Evolutionary conservation across 1,140 invertebrate species (phyloP).

Genomic region (Mya arenaria): DNA sequence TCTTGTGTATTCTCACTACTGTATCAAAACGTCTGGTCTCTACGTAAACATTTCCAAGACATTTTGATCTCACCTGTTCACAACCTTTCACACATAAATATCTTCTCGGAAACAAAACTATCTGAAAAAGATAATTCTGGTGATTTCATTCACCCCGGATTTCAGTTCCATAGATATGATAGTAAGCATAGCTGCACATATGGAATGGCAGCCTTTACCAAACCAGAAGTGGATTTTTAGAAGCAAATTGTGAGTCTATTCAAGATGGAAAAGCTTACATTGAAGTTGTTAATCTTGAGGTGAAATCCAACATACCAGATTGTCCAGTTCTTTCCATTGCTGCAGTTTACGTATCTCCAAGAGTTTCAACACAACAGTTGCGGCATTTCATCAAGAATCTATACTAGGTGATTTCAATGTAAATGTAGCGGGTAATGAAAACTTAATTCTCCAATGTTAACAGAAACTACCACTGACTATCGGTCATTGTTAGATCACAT

Average conservation of each 20-base stretch:
- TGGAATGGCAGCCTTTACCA: background rate
- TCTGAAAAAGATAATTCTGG: background rate
- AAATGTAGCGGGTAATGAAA: background rate
- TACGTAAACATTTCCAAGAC: constrained; percentile 1
- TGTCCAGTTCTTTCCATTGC: background rate
- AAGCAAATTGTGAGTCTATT: too few relatives aligned
- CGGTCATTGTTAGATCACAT: too few relatives aligned
- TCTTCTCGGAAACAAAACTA: background rate
- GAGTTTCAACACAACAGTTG: background rate
- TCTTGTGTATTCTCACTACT: background rate
- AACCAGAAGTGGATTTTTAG: background rate
- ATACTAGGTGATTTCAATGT: background rate
- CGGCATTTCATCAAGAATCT: background rate
- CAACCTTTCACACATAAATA: background rate
- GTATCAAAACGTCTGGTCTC: background rate
- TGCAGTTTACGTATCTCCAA: background rate
- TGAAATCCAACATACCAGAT: background rate
- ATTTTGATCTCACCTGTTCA: background rate
- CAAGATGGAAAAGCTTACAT: background rate
- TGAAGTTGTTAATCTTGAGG: background rate
- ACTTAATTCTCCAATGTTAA: too few relatives aligned
- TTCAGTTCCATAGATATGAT: background rate
- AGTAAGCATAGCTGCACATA: background rate
- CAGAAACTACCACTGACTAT: too few relatives aligned
- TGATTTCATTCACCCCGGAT: too few relatives aligned